Evolutionary conservation across 2,888 invertebrate genomes (phyloP).

Genomic region (Microctonus aethiopoides): DNA sequence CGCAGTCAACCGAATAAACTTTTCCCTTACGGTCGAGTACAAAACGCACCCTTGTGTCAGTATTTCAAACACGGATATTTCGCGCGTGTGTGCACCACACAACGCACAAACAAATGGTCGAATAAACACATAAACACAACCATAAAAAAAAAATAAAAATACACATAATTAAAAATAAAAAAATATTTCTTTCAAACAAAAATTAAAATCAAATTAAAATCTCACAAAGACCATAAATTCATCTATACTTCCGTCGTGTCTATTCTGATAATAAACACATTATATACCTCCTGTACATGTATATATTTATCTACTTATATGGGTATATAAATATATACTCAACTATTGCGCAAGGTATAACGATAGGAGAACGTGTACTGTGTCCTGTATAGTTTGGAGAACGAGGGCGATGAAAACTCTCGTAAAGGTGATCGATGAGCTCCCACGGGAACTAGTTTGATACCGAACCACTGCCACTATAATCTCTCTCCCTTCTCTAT

Average conservation of each 20-base stretch:
- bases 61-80: not conserved
- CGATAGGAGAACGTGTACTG: slow-evolving; percentile 9
- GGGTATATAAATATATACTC: not conserved
- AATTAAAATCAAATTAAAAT: slow-evolving; percentile 3
- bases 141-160: slow-evolving; percentile 7
- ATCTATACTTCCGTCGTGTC: slow-evolving; percentile 35
- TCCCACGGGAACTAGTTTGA: slow-evolving; percentile 40
- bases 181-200: too few relatives aligned
- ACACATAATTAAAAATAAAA: not conserved
- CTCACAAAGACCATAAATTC: slow-evolving; percentile 33
- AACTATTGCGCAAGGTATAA: slow-evolving; percentile 6
- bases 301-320: not conserved
- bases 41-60: not conserved
- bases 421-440: slow-evolving; percentile 48
- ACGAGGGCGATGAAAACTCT: slow-evolving; percentile 46
- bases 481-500: slow-evolving; percentile 16
- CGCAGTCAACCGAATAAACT: slow-evolving; percentile 11
- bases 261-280: slow-evolving; percentile 37
- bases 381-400: slow-evolving; percentile 34
- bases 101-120: slow-evolving; percentile 8
- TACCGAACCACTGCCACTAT: slow-evolving; percentile 7
- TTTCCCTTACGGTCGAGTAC: slow-evolving; percentile 2
- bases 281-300: too few relatives aligned
- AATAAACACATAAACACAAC: slow-evolving; percentile 22
- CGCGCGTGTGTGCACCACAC: not conserved